A percentile compares a stretch with the other conserved stretches of the same genome.
Conservation (phyloP, 1,140 invertebrate species). For the Drosophila triauraria region DNA sequence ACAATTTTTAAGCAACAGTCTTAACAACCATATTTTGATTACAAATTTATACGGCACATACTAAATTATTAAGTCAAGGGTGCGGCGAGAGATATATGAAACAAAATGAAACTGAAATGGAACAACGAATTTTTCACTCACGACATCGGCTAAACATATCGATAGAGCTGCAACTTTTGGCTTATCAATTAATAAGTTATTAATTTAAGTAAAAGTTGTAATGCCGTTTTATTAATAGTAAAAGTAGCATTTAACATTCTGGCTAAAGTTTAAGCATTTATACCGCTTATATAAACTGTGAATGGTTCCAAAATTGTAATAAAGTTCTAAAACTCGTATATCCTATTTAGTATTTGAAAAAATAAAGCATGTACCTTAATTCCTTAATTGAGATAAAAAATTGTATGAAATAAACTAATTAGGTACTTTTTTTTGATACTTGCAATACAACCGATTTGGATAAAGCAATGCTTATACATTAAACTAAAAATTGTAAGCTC, state of each 20-base stretch:
- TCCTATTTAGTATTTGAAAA: background rate
- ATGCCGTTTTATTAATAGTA: background rate
- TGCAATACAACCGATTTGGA: too few species aligned
- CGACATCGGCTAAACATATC: conserved; percentile 7
- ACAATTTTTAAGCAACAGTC: conserved; percentile 37
- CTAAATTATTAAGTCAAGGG: conserved; percentile 52
- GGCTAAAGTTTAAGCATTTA: too few species aligned
- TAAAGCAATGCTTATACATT: too few species aligned
- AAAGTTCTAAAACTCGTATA: background rate
- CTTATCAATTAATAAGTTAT: background rate
- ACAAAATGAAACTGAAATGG: conserved; percentile 12
- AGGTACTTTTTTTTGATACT: too few species aligned
- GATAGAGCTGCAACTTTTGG: background rate
- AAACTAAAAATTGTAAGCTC: background rate
- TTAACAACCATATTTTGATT: conserved; percentile 48
- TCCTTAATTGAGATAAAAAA: too few species aligned
- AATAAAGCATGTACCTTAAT: too few species aligned
- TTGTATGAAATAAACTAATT: too few species aligned
- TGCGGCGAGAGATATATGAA: conserved; percentile 14
- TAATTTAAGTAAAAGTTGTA: background rate
- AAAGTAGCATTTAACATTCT: background rate
- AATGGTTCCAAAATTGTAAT: background rate
- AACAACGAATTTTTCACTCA: conserved; percentile 6
- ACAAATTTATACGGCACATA: conserved; percentile 55
- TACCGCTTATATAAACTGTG: background rate